A percentile compares a stretch with the other conserved stretches of the same genome.
Evolutionary conservation across 2,113 vertebrate genomes (phyloP).

Genomic region (Dromaius novaehollandiae): DNA sequence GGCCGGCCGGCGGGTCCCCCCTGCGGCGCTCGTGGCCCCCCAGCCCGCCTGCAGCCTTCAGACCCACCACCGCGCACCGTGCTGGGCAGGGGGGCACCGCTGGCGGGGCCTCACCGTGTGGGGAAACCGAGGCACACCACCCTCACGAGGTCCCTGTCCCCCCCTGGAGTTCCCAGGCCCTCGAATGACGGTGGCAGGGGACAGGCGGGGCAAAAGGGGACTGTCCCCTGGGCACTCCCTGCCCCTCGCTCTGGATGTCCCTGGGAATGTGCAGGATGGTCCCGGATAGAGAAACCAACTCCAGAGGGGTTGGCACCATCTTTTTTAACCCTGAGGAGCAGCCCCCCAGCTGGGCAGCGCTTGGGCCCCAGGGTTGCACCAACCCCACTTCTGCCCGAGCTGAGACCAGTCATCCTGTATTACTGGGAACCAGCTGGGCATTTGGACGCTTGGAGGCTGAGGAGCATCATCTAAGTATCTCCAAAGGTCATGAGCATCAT

Average conservation of each 20-base stretch:
- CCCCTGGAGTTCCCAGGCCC: not conserved
- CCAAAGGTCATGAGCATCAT: not conserved
- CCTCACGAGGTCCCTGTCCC: not conserved
- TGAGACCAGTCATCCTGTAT: not conserved
- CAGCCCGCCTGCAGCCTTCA: too few relatives aligned
- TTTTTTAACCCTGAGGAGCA: too few relatives aligned
- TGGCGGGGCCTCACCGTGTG: not conserved
- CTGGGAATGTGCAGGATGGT: too few relatives aligned
- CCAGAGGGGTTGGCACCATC: too few relatives aligned
- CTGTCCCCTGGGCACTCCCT: too few relatives aligned
- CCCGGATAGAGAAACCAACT: too few relatives aligned
- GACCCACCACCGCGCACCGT: too few relatives aligned
- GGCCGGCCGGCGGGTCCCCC: not conserved
- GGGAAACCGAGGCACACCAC: not conserved
- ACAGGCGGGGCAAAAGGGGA: not conserved
- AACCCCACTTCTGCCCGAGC: fast-evolving
- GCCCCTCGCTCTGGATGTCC: not conserved
- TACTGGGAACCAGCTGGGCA: not conserved
- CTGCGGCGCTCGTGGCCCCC: not conserved
- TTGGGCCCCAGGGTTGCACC: too few relatives aligned
- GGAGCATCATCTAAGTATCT: not conserved
- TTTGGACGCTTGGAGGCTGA: not conserved
- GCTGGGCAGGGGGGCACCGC: too few relatives aligned
- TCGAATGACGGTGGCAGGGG: not conserved
- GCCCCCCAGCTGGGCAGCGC: too few relatives aligned